A percentile compares a stretch with the other conserved stretches of the same genome.
Conservation (phyloP, 2,113 vertebrate genomes). For the Actenoides lindsayi region DNA sequence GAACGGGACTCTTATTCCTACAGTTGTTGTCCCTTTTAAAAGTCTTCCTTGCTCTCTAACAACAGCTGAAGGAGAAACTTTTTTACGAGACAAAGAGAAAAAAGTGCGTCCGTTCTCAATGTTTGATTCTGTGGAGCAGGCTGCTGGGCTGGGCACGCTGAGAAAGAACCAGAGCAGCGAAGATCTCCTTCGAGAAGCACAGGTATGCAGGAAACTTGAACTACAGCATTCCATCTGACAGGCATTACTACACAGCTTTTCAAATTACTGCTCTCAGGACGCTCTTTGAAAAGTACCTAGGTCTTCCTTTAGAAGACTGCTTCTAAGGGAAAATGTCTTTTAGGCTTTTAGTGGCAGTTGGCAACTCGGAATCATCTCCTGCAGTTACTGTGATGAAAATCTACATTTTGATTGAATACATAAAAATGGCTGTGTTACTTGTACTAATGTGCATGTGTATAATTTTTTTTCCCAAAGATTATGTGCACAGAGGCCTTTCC, state of each 20-base stretch:
- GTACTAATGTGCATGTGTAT: accelerated
- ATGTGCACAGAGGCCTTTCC: background rate
- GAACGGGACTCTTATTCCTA: background rate
- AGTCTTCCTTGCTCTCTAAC: background rate
- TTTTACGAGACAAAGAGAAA: constrained; percentile 83
- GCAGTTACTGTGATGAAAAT: background rate
- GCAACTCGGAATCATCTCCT: background rate
- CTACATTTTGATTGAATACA: background rate
- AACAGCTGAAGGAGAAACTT: constrained; percentile 77
- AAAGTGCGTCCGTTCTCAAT: constrained; percentile 91
- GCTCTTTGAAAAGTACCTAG: background rate
- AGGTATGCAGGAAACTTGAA: constrained; percentile 70
- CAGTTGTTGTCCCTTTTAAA: background rate
- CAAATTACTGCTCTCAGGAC: background rate
- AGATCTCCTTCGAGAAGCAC: constrained; percentile 88
- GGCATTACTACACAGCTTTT: background rate
- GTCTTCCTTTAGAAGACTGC: background rate
- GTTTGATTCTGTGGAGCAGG: constrained; percentile 88
- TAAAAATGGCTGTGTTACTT: background rate
- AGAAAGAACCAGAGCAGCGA: constrained; percentile 98
- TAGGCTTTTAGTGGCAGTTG: background rate
- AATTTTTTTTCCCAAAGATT: background rate
- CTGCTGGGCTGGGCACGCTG: constrained; percentile 73
- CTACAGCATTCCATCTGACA: background rate
- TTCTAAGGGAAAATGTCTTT: background rate